phyloP scores from a whole-genome alignment of 2,797 vertebrate genomes.

The Enteromius viviparus region DNA sequence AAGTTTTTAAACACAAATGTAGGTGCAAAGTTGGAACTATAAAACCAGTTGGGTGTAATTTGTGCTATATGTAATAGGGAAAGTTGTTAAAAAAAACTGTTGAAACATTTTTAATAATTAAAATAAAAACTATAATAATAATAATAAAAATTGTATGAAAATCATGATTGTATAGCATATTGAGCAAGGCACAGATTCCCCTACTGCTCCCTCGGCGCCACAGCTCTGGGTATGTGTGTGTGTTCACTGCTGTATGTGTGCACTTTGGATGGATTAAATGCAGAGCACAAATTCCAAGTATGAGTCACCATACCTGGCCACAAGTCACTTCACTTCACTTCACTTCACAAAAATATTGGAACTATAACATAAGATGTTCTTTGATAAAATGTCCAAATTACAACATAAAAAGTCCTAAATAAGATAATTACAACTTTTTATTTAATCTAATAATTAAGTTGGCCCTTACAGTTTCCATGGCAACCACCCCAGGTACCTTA shows the following conservation, averaged over 20 bases:
- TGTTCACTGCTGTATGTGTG: no score
- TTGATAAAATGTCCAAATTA: background rate
- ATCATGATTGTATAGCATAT: background rate
- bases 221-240: no score
- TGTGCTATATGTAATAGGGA: no score
- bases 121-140: no score
- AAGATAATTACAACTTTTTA: background rate
- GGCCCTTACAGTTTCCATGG: background rate
- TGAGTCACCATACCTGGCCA: no score
- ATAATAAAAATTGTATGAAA: no score
- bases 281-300: no score
- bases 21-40: background rate
- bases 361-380: background rate
- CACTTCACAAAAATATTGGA: background rate
- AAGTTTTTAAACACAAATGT: background rate
- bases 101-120: background rate
- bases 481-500: no score
- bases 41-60: background rate
- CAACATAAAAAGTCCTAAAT: background rate
- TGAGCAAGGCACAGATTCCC: no score
- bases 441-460: background rate
- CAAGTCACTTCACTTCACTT: no score
- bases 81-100: background rate
- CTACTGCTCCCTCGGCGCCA: no score
- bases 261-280: no score